Conservation (phyloP, 2,113 vertebrate species). For the Scytalopus superciliaris region DNA sequence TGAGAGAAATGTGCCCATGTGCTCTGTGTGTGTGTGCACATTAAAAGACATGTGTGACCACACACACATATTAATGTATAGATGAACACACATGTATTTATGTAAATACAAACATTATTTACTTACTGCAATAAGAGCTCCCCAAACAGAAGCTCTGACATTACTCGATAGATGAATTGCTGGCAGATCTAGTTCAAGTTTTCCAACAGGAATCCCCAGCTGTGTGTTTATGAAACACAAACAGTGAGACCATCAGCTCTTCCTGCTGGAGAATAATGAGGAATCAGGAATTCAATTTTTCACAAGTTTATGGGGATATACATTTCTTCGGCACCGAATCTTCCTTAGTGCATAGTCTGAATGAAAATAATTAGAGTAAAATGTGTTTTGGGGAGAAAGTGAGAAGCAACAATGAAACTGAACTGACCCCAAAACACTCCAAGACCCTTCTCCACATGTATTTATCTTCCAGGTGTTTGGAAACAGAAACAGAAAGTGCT, state of each 20-base stretch:
- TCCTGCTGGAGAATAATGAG: not conserved
- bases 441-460: rapidly evolving
- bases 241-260: not conserved
- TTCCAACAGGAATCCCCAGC: not conserved
- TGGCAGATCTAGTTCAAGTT: not conserved
- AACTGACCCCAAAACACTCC: not conserved
- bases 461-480: not conserved
- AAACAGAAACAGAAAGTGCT: not conserved
- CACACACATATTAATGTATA: not conserved
- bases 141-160: not conserved
- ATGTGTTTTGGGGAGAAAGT: not conserved
- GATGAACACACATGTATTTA: not conserved
- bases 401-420: not conserved
- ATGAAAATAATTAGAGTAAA: not conserved
- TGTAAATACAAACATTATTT: not conserved
- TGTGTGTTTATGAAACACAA: not conserved
- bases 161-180: not conserved
- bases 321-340: not conserved
- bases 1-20: not conserved
- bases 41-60: not conserved
- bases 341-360: not conserved
- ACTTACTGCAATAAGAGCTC: not conserved
- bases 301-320: not conserved
- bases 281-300: not conserved
- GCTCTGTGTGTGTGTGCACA: not conserved